Percentiles rank a stretch among this genome's conserved stretches.
Evolutionary conservation across 2,797 vertebrate genomes (phyloP).

Genomic region (Ataeniobius toweri): DNA sequence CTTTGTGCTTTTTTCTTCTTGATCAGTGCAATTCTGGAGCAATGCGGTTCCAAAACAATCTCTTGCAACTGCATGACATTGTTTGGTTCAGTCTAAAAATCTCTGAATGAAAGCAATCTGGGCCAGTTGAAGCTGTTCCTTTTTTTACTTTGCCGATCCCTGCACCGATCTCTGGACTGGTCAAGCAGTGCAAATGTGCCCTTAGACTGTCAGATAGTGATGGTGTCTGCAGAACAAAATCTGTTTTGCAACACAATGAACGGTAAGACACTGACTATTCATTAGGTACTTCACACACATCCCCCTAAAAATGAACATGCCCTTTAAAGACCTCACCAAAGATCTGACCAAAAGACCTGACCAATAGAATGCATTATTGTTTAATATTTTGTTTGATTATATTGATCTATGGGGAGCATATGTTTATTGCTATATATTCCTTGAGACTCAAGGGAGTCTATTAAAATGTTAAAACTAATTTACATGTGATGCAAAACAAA

Average conservation of each 20-base stretch:
- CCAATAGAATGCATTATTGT: slow-evolving; percentile 32
- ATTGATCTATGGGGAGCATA: slow-evolving; percentile 56
- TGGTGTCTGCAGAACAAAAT: neutral
- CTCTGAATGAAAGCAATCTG: too few species aligned
- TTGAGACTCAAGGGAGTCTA: slow-evolving; percentile 48
- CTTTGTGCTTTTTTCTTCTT: too few species aligned
- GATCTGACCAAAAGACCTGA: slow-evolving; percentile 63
- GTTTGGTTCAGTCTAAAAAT: too few species aligned
- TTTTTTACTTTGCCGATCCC: too few species aligned
- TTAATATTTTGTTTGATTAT: slow-evolving; percentile 71
- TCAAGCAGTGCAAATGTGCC: too few species aligned
- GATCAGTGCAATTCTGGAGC: too few species aligned
- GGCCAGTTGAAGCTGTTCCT: too few species aligned
- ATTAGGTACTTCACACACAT: neutral
- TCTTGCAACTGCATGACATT: too few species aligned
- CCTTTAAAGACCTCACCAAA: too few species aligned
- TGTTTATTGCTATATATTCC: slow-evolving; percentile 15
- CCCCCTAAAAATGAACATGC: neutral
- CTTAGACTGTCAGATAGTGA: neutral
- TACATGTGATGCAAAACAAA: neutral
- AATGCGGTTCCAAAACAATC: too few species aligned
- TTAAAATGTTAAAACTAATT: neutral
- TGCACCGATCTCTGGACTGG: too few species aligned
- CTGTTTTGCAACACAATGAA: neutral
- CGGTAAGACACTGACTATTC: neutral